These are phyloP conservation scores for Epirrhoe alternata DNA, from an alignment of 2,888 invertebrate genomes.

Conservation along the genomic window DNA sequence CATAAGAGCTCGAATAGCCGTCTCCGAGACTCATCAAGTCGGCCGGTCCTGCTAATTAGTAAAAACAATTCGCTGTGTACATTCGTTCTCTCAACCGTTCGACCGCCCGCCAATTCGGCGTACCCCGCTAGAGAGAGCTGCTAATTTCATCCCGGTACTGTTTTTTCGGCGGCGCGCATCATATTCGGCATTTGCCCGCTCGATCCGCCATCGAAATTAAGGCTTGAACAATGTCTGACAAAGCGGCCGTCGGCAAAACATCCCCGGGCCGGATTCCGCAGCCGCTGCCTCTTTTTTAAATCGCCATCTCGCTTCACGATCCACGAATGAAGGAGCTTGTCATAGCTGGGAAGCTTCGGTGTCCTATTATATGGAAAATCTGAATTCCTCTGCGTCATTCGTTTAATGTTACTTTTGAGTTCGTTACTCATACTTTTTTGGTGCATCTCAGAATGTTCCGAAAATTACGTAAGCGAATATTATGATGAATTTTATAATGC, in stretches of 20 bases:
- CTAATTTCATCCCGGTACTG: slow-evolving; percentile 82
- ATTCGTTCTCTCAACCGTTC: slow-evolving; percentile 71
- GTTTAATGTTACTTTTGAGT: slow-evolving; percentile 57
- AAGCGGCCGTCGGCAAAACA: slow-evolving; percentile 85
- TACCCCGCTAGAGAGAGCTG: slow-evolving; percentile 83
- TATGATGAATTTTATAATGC: slow-evolving; percentile 23
- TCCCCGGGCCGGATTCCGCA: slow-evolving; percentile 80
- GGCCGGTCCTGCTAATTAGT: slow-evolving; percentile 78
- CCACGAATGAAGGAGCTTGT: slow-evolving; percentile 81
- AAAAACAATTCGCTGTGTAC: slow-evolving; percentile 81
- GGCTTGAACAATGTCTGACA: slow-evolving; percentile 84
- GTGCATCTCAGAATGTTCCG: slow-evolving; percentile 23
- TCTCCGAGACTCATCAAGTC: slow-evolving; percentile 71
- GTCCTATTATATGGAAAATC: slow-evolving; percentile 82
- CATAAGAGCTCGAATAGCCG: slow-evolving; percentile 48
- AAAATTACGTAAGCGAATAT: slow-evolving; percentile 19
- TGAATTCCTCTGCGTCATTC: slow-evolving; percentile 64
- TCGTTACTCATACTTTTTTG: slow-evolving; percentile 28
- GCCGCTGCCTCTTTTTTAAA: slow-evolving; percentile 79
- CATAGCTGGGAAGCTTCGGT: slow-evolving; percentile 81
- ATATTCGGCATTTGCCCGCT: slow-evolving; percentile 84
- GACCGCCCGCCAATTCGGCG: slow-evolving; percentile 84
- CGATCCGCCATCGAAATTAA: slow-evolving; percentile 84
- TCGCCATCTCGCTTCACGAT: slow-evolving; percentile 76
- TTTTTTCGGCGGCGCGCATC: slow-evolving; percentile 82